Evolutionary conservation across 1,140 invertebrate species (phyloP).

Genomic region (Tetramorium simillimum): DNA sequence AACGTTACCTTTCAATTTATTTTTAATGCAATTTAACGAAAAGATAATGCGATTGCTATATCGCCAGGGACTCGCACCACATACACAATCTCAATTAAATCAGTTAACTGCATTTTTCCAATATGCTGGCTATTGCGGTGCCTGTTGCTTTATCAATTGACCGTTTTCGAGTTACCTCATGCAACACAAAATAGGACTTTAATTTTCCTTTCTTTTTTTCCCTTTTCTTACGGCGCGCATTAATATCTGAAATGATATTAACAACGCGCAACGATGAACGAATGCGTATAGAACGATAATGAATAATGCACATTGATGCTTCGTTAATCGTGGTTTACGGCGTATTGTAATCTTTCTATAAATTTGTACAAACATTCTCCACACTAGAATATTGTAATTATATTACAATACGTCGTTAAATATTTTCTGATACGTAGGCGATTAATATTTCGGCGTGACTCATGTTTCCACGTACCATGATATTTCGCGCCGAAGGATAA

Average conservation of each 20-base stretch:
- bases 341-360: background rate
- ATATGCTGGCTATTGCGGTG: background rate
- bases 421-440: background rate
- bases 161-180: background rate
- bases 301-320: slow-evolving; percentile 14
- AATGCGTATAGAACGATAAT: background rate
- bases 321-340: background rate
- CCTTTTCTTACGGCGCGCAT: background rate
- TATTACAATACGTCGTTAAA: background rate
- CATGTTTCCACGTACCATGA: background rate
- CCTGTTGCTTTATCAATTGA: background rate
- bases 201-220: background rate
- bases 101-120: background rate
- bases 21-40: background rate
- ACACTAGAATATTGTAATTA: slow-evolving; percentile 7
- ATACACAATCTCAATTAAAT: background rate
- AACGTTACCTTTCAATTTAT: background rate
- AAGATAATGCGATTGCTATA: background rate
- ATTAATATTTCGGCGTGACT: slow-evolving; percentile 20
- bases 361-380: background rate
- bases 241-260: slow-evolving; percentile 37
- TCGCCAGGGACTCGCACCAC: background rate
- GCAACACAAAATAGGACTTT: background rate
- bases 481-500: slow-evolving; percentile 24
- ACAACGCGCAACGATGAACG: background rate